Evolutionary conservation across 1,140 invertebrate species (phyloP).

Genomic region (Lepidostoma basale): DNA sequence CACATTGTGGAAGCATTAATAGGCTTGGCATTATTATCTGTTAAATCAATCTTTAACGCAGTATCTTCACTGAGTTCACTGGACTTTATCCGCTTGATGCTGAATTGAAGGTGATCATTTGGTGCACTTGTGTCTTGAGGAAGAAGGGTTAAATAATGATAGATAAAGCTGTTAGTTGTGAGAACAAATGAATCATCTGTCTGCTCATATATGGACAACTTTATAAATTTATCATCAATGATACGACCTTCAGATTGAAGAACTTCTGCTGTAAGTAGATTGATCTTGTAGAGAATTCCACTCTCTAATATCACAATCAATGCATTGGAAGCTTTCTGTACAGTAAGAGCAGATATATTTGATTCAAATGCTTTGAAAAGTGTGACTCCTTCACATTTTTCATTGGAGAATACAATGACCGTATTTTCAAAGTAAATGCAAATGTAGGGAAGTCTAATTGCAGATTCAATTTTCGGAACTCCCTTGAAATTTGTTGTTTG

Average conservation of each 20-base stretch:
- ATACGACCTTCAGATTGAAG: not conserved
- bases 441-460: slow-evolving; percentile 27
- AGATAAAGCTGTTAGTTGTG: slow-evolving; percentile 21
- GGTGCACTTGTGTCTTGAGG: not conserved
- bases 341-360: slow-evolving; percentile 19
- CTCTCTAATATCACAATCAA: slow-evolving; percentile 24
- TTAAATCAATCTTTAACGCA: slow-evolving; percentile 22
- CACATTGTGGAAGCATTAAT: slow-evolving; percentile 32
- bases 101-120: slow-evolving; percentile 12
- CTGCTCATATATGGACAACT: slow-evolving; percentile 27
- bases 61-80: slow-evolving; percentile 22
- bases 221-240: slow-evolving; percentile 19
- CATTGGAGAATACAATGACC: slow-evolving; percentile 19
- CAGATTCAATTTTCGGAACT: slow-evolving; percentile 12
- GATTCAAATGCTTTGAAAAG: slow-evolving; percentile 38
- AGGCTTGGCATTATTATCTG: slow-evolving; percentile 8
- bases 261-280: slow-evolving; percentile 7
- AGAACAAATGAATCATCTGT: slow-evolving; percentile 25
- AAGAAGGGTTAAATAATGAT: slow-evolving; percentile 7
- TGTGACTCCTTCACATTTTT: slow-evolving; percentile 33
- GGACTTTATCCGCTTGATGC: not conserved
- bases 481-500: slow-evolving; percentile 3
- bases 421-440: slow-evolving; percentile 38
- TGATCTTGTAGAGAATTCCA: slow-evolving; percentile 12
- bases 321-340: slow-evolving; percentile 8